These are phyloP conservation scores for Choloepus didactylus DNA, from an alignment of 2,797 vertebrate genomes.

Conservation along the genomic window DNA sequence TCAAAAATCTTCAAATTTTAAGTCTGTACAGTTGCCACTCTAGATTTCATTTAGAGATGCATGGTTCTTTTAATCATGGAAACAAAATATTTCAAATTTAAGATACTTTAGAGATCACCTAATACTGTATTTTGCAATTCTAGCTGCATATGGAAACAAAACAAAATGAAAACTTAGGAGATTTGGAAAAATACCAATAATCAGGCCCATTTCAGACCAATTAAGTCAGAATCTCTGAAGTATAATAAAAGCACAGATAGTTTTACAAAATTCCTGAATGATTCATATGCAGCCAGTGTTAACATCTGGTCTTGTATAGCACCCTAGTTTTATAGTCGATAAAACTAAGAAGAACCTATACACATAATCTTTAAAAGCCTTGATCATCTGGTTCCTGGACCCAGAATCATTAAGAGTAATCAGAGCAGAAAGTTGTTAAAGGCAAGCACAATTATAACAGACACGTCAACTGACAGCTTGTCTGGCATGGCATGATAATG, in stretches of 20 bases:
- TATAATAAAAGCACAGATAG: not conserved
- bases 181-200: not conserved
- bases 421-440: slow-evolving; percentile 38
- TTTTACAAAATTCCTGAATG: not conserved
- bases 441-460: not conserved
- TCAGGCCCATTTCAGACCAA: not conserved
- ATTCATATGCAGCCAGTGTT: not conserved
- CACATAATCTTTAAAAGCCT: slow-evolving; percentile 57
- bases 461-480: slow-evolving; percentile 39
- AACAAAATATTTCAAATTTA: not conserved
- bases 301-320: not conserved
- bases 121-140: not conserved
- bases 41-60: not conserved
- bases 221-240: not conserved
- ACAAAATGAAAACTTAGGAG: not conserved
- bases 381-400: slow-evolving; percentile 36
- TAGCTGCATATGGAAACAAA: not conserved
- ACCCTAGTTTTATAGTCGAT: slow-evolving; percentile 46
- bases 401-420: slow-evolving; percentile 16
- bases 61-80: not conserved
- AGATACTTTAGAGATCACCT: slow-evolving; percentile 1
- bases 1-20: too few relatives aligned
- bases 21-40: too few relatives aligned
- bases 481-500: not conserved
- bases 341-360: slow-evolving; percentile 46